Percentiles rank a stretch among this genome's conserved stretches.
These are phyloP conservation scores for Cairina moschata DNA, from an alignment of 2,113 vertebrate species.

Conservation along the genomic window DNA sequence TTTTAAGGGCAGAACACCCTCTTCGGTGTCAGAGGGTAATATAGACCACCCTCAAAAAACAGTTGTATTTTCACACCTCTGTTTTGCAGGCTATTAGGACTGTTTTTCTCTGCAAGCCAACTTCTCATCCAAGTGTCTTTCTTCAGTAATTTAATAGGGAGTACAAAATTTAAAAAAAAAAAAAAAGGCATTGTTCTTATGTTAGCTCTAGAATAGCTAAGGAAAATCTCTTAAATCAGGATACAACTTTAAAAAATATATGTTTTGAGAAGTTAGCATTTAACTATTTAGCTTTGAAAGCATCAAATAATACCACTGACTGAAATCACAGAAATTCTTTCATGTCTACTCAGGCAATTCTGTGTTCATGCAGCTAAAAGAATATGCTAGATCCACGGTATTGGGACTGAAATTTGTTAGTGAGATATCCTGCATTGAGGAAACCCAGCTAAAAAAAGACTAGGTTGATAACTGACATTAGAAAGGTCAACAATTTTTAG, in stretches of 20 bases:
- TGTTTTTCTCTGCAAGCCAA: neutral
- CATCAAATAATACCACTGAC: neutral
- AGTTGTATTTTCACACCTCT: neutral
- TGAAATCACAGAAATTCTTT: neutral
- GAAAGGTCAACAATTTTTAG: neutral
- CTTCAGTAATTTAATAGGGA: neutral
- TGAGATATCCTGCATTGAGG: neutral
- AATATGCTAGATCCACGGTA: neutral
- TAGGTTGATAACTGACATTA: neutral
- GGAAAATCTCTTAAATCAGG: neutral
- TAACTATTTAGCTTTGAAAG: neutral
- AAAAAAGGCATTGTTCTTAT: neutral
- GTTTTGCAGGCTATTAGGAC: neutral
- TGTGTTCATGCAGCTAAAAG: neutral
- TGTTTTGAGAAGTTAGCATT: neutral
- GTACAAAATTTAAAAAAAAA: neutral
- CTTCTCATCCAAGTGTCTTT: neutral
- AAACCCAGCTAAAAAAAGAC: neutral
- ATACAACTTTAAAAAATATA: neutral
- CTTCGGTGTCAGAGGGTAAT: neutral
- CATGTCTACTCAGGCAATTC: neutral
- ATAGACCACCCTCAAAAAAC: neutral
- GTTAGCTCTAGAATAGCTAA: neutral
- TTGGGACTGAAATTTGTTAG: neutral
- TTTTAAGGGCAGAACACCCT: neutral